Evolutionary conservation across 2,888 invertebrate species (phyloP).

Genomic region (Merodon equestris): DNA sequence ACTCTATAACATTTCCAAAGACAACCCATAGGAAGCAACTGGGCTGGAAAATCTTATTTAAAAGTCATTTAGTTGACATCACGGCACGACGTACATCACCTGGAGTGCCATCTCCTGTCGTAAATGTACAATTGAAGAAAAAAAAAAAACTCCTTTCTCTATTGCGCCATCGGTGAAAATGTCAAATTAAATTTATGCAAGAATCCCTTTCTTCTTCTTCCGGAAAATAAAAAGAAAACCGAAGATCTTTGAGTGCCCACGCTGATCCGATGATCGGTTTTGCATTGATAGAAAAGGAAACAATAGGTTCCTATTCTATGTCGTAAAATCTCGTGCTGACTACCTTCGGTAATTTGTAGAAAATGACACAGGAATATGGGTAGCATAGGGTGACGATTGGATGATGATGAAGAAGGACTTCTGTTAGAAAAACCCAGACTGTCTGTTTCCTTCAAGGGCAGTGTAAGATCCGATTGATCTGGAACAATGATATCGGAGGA

Average conservation of each 20-base stretch:
- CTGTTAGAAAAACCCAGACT: conserved; percentile 36
- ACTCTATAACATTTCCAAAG: background rate
- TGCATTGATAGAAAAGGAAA: conserved; percentile 37
- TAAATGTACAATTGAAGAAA: conserved; percentile 13
- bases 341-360: conserved; percentile 25
- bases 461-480: no score
- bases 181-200: conserved; percentile 34
- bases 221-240: conserved; percentile 40
- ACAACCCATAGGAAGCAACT: conserved; percentile 23
- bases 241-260: conserved; percentile 36
- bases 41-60: conserved; percentile 51
- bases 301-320: background rate
- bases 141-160: conserved; percentile 20
- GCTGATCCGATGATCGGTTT: conserved; percentile 63
- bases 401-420: conserved; percentile 52
- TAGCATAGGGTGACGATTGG: conserved; percentile 52
- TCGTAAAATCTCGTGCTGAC: conserved; percentile 56
- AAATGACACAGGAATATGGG: conserved; percentile 20
- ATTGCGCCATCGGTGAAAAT: conserved; percentile 31
- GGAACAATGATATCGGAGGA: background rate
- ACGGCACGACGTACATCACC: conserved; percentile 63
- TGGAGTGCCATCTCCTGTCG: conserved; percentile 29
- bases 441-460: conserved; percentile 4
- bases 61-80: conserved; percentile 63
- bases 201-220: conserved; percentile 38